Conservation (phyloP, 2,113 vertebrate species). For the Nycticorax nycticorax region DNA sequence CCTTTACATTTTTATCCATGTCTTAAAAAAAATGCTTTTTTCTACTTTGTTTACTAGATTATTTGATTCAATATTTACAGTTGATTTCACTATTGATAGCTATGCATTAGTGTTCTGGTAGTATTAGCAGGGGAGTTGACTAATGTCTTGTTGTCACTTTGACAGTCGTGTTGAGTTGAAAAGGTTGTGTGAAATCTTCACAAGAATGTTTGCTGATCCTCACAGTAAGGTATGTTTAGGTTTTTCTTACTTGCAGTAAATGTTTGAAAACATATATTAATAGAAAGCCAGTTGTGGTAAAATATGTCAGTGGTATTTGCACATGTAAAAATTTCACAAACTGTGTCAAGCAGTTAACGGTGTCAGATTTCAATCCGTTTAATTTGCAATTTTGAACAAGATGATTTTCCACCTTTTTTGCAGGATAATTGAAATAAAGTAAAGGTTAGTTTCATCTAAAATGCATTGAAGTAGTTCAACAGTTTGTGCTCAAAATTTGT, state of each 20-base stretch:
- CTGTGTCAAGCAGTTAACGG: background rate
- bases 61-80: background rate
- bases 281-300: background rate
- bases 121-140: background rate
- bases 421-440: background rate
- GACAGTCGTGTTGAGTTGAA: conserved; percentile 95
- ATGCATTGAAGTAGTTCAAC: background rate
- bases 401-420: background rate
- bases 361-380: background rate
- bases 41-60: background rate
- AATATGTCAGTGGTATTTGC: background rate
- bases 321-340: background rate
- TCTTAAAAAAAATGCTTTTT: background rate
- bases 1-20: background rate
- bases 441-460: background rate
- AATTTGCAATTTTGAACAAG: background rate
- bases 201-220: conserved; percentile 98
- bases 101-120: background rate
- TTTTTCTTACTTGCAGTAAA: background rate
- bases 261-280: background rate
- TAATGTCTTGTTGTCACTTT: conserved; percentile 48
- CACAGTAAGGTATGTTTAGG: conserved; percentile 93
- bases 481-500: background rate
- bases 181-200: conserved; percentile 98
- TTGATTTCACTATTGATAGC: background rate